phyloP scores from a whole-genome alignment of 2,888 invertebrate species.

The Drosophila phalerata region DNA sequence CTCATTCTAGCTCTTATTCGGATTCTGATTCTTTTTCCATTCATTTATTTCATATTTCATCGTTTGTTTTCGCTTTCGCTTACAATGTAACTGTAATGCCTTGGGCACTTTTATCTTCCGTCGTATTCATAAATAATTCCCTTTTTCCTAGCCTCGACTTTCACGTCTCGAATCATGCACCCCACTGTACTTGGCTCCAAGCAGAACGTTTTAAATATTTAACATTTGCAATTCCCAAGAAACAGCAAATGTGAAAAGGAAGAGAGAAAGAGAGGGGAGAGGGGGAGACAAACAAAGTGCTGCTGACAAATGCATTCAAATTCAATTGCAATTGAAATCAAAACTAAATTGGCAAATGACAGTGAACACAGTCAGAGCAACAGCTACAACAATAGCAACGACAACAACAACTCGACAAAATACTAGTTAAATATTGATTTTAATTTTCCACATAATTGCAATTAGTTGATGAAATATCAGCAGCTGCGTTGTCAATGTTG shows the following conservation, averaged over 20 bases:
- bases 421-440: constrained; percentile 68
- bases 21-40: too few relatives aligned
- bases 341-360: constrained; percentile 45
- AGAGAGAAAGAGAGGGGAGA: background rate
- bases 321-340: constrained; percentile 56
- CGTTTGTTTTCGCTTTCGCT: constrained; percentile 19
- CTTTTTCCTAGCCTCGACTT: constrained; percentile 24
- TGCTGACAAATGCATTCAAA: constrained; percentile 42
- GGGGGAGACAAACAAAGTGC: constrained; percentile 12
- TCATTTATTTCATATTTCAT: constrained; percentile 9
- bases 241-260: background rate
- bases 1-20: background rate
- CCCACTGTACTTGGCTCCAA: constrained; percentile 2
- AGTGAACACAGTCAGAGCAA: constrained; percentile 8
- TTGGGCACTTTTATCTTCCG: constrained; percentile 10
- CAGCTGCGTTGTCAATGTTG: constrained; percentile 39
- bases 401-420: constrained; percentile 19
- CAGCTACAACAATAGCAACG: constrained; percentile 1
- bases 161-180: constrained; percentile 2
- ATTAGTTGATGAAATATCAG: constrained; percentile 61
- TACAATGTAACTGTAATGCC: constrained; percentile 6
- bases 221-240: constrained; percentile 27
- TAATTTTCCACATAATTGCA: constrained; percentile 69
- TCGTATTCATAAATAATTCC: constrained; percentile 35
- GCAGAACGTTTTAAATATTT: constrained; percentile 39